phyloP scores from a whole-genome alignment of 2,888 invertebrate genomes.

The Aphodius sticticus region DNA sequence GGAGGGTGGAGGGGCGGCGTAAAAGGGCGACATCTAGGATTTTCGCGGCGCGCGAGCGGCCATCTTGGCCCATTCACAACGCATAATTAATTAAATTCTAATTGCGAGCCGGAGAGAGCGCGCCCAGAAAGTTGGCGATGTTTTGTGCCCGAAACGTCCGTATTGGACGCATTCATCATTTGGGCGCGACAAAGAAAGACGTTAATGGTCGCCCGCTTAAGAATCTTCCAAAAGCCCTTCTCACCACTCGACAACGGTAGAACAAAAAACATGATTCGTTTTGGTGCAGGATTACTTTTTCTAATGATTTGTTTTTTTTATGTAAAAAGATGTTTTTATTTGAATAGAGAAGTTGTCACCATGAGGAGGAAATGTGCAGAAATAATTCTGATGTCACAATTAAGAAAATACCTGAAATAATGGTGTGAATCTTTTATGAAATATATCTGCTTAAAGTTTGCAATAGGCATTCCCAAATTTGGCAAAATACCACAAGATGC shows the following conservation, averaged over 20 bases:
- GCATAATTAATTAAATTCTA: conserved; percentile 63
- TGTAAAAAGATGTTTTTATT: too few relatives aligned
- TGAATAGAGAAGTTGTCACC: too few relatives aligned
- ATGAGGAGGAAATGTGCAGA: too few relatives aligned
- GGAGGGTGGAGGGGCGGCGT: neutral
- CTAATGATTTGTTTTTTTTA: too few relatives aligned
- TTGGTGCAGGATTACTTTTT: too few relatives aligned
- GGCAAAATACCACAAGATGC: too few relatives aligned
- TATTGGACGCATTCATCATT: conserved; percentile 61
- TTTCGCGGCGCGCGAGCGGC: conserved; percentile 6
- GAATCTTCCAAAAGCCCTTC: conserved; percentile 18
- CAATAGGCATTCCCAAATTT: too few relatives aligned
- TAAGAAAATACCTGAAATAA: too few relatives aligned
- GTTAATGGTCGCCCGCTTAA: conserved; percentile 52
- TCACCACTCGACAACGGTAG: neutral
- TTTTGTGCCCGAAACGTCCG: conserved; percentile 55
- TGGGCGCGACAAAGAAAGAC: conserved; percentile 58
- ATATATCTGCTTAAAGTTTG: too few relatives aligned
- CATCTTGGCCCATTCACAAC: conserved; percentile 53
- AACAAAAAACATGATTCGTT: neutral
- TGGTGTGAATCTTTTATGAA: too few relatives aligned
- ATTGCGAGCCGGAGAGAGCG: conserved; percentile 56
- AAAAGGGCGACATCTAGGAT: conserved; percentile 4
- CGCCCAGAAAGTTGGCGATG: conserved; percentile 57
- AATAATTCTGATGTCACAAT: too few relatives aligned